Evolutionary conservation across 2,113 vertebrate genomes (phyloP).

Genomic region (Neoarius graeffei): DNA sequence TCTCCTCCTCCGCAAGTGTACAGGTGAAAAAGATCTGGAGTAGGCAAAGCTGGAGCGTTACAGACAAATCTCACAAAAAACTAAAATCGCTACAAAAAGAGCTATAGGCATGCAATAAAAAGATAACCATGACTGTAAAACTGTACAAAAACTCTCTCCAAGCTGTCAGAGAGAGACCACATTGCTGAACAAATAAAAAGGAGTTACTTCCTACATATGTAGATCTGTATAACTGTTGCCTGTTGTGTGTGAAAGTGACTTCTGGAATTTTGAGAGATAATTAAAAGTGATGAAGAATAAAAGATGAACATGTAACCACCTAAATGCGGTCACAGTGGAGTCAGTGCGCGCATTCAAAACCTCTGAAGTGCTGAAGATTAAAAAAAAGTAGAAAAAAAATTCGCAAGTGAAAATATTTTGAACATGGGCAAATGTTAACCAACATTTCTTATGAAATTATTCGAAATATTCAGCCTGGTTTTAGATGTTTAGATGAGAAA

Average conservation of each 20-base stretch:
- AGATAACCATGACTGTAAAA: conserved; percentile 30
- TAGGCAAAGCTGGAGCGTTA: conserved; percentile 26
- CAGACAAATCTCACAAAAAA: conserved; percentile 27
- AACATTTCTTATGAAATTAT: too few relatives aligned
- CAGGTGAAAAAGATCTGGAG: conserved; percentile 15
- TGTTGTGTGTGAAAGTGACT: background rate
- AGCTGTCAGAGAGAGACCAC: background rate
- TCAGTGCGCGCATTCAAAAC: background rate
- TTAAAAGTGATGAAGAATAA: background rate
- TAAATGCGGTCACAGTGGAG: background rate
- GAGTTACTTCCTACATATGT: too few relatives aligned
- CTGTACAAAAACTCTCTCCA: conserved; percentile 24
- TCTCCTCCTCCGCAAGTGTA: conserved; percentile 17
- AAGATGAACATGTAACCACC: background rate
- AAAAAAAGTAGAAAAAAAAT: background rate
- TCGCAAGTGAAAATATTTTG: background rate
- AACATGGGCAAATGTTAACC: background rate
- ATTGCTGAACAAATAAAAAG: background rate
- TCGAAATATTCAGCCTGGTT: background rate
- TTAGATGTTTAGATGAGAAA: background rate
- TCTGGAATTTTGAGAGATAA: background rate
- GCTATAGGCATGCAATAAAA: conserved; percentile 38
- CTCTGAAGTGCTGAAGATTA: conserved; percentile 8
- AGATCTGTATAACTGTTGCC: conserved; percentile 5
- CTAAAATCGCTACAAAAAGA: conserved; percentile 13